phyloP scores from a whole-genome alignment of 1,140 invertebrate species.

The Brachystomella parvula region DNA sequence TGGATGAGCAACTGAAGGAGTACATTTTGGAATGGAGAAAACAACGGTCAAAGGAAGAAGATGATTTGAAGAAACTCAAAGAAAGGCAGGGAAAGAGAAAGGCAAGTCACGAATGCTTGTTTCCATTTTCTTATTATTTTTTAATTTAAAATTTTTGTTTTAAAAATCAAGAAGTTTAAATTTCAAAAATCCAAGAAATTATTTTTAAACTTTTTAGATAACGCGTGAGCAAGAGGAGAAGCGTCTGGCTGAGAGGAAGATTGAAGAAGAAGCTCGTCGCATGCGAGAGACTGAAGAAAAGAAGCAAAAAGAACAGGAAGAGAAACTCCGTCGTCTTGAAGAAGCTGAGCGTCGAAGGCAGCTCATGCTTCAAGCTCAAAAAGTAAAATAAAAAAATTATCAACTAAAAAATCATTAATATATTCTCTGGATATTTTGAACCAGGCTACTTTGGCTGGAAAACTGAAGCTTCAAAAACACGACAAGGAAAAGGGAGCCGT shows the following conservation, averaged over 20 bases:
- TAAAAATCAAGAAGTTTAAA: too few species aligned
- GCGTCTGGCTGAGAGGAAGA: constrained; percentile 45
- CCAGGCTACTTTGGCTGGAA: constrained; percentile 8
- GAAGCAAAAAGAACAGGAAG: constrained; percentile 44
- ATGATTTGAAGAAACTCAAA: constrained; percentile 47
- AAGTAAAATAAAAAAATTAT: constrained; percentile 29
- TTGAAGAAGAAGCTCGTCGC: constrained; percentile 45
- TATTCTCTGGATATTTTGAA: neutral
- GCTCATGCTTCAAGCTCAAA: constrained; percentile 41
- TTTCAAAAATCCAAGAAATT: neutral
- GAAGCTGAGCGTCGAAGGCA: constrained; percentile 47
- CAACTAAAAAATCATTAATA: neutral
- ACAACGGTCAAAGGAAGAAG: constrained; percentile 47
- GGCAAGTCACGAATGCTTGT: constrained; percentile 13
- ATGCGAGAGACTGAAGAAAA: constrained; percentile 42
- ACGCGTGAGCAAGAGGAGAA: constrained; percentile 46
- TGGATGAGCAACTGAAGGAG: constrained; percentile 37
- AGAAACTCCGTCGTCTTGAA: constrained; percentile 47
- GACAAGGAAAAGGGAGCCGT: neutral
- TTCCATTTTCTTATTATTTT: neutral
- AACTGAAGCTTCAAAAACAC: neutral
- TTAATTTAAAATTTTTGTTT: too few species aligned
- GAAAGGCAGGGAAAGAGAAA: constrained; percentile 44
- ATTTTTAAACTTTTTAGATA: constrained; percentile 33
- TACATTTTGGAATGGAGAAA: constrained; percentile 46